Evolutionary conservation across 2,888 invertebrate species (phyloP), one percentile per base, ranked within the genome.

Genomic region (Aphodius granarius): DNA sequence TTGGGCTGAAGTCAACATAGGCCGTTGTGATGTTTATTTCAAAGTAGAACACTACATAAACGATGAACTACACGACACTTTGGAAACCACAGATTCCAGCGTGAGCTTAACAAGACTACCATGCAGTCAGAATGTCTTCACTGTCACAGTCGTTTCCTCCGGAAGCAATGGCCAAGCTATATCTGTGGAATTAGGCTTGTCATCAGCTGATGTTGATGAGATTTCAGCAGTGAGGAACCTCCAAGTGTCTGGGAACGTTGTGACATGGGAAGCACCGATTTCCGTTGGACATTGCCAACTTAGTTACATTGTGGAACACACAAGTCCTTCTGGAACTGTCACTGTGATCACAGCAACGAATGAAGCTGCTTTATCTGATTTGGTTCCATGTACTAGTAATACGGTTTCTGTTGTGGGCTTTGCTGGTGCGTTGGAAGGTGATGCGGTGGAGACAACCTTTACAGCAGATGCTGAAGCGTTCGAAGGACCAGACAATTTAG

Each of bases 211-310:
- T 68, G 73, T 75, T 19, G 22, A 22, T 16, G 75, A 17, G 20
- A 73, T 75, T 17, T 62, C 21, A 5, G 18, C 17, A 20, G 75
- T 75, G 17, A 19, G 20, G 43, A 66, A 64, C n/a, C 18, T 75
- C 9, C n/a, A 6, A 9, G 22, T 75, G 15, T 19, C 64, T 22
- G 65, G 70, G 9, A 63, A 62, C 22, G 0, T 21, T 6, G 16
- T 75, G 19, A 73, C 66, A 5, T 75, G 75, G 75, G 21, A 17
- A 17, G 17, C 68, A 9, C 75, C 75, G n/a, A n/a, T n/a, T 62
- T 20, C 73, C 15, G 63, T 73, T 19, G 73, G 73, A 15, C 19
- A 62, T 17, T 75, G 75, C 19, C 68, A 63, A 5, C 23, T 75
- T 18, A 0, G 21, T 3, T 75, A 73, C 19, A 21, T 68, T n/a